These are phyloP conservation scores for Coptodon rendalli DNA, from an alignment of 2,113 vertebrate species.

Conservation along the genomic window DNA sequence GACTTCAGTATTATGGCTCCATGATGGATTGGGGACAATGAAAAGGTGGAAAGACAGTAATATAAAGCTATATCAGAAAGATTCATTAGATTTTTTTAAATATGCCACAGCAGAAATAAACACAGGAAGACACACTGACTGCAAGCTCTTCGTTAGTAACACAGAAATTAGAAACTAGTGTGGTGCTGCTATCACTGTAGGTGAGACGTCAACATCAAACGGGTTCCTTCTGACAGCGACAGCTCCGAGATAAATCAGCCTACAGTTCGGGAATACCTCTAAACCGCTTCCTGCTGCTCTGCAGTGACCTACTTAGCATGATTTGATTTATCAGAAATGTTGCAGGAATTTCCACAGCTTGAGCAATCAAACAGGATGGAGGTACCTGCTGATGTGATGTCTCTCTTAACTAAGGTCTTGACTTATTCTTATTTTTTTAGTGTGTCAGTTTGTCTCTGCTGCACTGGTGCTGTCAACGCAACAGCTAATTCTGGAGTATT, in stretches of 20 bases:
- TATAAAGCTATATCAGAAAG: background rate
- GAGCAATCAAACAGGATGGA: background rate
- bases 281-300: conserved; percentile 4
- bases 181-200: background rate
- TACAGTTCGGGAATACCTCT: conserved; percentile 12
- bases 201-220: conserved; percentile 1
- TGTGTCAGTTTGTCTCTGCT: background rate
- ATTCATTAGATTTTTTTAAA: background rate
- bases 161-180: background rate
- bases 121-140: background rate
- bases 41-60: background rate
- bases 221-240: background rate
- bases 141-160: background rate
- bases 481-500: background rate
- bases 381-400: background rate
- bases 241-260: background rate
- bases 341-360: conserved; percentile 18
- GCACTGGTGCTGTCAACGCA: background rate
- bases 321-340: conserved; percentile 12
- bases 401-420: background rate
- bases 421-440: background rate
- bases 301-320: conserved; percentile 42
- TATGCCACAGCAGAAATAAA: background rate
- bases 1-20: background rate
- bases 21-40: background rate